Evolutionary conservation across 2,888 invertebrate genomes (phyloP).

Genomic region (Cephus pygmeus): DNA sequence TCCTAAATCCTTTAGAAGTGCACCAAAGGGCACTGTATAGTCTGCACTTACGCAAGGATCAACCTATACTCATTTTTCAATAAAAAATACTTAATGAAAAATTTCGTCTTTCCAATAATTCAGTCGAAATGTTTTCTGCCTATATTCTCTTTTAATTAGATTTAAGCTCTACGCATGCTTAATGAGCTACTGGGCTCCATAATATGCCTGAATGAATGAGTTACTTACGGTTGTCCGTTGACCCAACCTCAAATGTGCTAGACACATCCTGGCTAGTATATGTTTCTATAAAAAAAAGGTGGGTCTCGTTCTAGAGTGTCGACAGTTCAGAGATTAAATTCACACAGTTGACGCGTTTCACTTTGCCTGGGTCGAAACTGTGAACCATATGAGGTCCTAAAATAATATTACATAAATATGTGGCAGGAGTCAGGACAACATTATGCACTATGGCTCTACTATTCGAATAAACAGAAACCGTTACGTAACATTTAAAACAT

Average conservation of each 20-base stretch:
- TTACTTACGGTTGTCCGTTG: background rate
- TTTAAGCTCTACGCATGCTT: background rate
- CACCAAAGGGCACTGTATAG: background rate
- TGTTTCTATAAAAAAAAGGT: background rate
- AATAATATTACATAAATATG: constrained; percentile 12
- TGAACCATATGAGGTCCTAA: constrained; percentile 8
- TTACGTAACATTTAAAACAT: background rate
- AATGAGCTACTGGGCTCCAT: background rate
- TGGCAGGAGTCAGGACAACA: background rate
- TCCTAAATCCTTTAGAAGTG: background rate
- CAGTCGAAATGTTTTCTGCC: background rate
- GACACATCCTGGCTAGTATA: background rate
- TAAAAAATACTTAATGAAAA: background rate
- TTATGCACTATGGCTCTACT: background rate
- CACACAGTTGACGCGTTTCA: background rate
- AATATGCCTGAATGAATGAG: background rate
- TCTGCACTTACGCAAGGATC: background rate
- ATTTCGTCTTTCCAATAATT: background rate
- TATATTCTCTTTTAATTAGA: background rate
- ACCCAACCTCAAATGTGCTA: background rate
- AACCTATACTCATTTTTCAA: background rate
- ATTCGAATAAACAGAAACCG: background rate
- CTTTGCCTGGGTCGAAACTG: background rate
- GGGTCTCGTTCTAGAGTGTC: background rate
- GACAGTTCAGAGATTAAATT: constrained; percentile 1